Evolutionary conservation across 2,113 vertebrate genomes (phyloP).

Genomic region (Tonatia bakeri): DNA sequence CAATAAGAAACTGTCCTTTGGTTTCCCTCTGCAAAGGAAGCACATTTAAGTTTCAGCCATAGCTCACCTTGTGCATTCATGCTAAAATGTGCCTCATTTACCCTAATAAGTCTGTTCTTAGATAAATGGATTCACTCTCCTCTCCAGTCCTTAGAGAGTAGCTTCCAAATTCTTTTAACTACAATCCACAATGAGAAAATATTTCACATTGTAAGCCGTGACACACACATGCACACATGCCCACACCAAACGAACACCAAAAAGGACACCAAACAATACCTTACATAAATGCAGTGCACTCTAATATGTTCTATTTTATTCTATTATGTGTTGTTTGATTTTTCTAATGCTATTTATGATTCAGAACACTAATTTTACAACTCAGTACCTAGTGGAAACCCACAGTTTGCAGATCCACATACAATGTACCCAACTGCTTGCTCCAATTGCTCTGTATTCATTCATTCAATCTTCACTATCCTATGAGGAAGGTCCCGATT

Average conservation of each 20-base stretch:
- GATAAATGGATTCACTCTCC: neutral
- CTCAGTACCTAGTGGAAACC: neutral
- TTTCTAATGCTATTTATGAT: neutral
- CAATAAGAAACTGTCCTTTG: slow-evolving; percentile 96
- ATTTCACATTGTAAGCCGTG: neutral
- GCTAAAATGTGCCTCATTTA: neutral
- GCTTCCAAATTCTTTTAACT: neutral
- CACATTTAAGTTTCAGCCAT: slow-evolving; percentile 10
- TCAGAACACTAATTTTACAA: neutral
- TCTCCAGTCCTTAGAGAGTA: neutral
- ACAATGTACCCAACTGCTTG: neutral
- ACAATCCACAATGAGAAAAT: neutral
- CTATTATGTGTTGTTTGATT: neutral
- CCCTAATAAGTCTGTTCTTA: neutral
- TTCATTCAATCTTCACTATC: neutral
- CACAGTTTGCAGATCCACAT: neutral
- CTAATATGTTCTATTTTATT: neutral
- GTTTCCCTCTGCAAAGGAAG: slow-evolving; percentile 92
- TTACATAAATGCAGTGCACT: neutral
- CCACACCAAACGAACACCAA: neutral
- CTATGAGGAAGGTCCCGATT: neutral
- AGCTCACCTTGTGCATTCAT: neutral
- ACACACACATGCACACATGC: neutral
- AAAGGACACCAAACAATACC: neutral
- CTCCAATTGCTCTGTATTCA: neutral